Percentiles rank a stretch among this genome's conserved stretches.
Conservation (phyloP, 1,140 invertebrate species). For the Adelges cooleyi region DNA sequence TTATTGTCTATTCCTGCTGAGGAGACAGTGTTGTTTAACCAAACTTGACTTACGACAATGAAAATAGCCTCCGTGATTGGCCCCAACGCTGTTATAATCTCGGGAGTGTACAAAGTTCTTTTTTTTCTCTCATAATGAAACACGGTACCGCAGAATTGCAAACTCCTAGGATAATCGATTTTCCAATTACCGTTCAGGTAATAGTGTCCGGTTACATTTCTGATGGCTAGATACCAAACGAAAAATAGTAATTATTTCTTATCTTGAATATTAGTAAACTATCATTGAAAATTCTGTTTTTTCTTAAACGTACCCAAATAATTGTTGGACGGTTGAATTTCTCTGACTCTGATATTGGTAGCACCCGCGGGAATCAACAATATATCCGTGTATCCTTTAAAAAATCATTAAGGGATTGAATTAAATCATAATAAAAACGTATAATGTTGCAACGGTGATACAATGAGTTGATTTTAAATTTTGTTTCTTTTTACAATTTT, state of each 20-base stretch:
- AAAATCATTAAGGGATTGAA: neutral
- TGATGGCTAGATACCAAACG: conserved; percentile 60
- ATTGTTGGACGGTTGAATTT: conserved; percentile 74
- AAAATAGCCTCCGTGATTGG: conserved; percentile 78
- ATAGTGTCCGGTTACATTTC: conserved; percentile 69
- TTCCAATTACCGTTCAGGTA: conserved; percentile 89
- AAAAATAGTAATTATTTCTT: neutral
- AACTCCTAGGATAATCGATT: conserved; percentile 73
- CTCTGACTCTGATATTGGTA: conserved; percentile 77
- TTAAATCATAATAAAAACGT: too few relatives aligned
- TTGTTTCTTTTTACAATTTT: too few relatives aligned
- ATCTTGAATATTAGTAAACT: neutral
- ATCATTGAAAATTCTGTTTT: neutral
- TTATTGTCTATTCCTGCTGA: too few relatives aligned
- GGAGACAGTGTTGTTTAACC: too few relatives aligned
- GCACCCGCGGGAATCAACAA: conserved; percentile 86
- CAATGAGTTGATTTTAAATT: too few relatives aligned
- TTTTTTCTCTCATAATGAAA: conserved; percentile 79
- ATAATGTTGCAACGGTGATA: too few relatives aligned
- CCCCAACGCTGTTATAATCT: conserved; percentile 67
- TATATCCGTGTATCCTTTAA: conserved; percentile 83
- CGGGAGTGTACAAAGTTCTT: conserved; percentile 66
- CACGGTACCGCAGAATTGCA: conserved; percentile 65
- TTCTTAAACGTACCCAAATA: conserved; percentile 62
- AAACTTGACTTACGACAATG: conserved; percentile 69